Evolutionary conservation across 2,888 invertebrate genomes (phyloP), one percentile per base, ranked within the genome.

Genomic region (Lasioglossum vierecki): DNA sequence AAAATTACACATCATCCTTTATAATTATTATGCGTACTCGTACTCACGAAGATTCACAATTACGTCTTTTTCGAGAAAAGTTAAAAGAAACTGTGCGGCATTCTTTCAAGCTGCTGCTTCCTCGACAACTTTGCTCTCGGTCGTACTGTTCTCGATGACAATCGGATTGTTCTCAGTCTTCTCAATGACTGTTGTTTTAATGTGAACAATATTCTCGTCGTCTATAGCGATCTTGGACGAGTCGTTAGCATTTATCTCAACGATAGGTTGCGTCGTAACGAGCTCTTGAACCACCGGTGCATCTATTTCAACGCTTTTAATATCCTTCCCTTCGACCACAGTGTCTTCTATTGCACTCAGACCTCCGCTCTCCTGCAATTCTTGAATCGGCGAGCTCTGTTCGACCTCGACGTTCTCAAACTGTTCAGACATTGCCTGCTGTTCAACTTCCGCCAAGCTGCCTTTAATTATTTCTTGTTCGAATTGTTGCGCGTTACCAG

Each of bases 41-140:
- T 82, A 75, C 70, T 78, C 73, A 53, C 71, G 76, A 77, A 41
- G 68, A 60, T 66, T 85, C 78, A 82, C 82, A 79, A 74, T 79
- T 79, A 85, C 68, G 60, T 86, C 44, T 44, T 44, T 79, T 73
- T 44, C 35, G 30, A 76, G 44, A 53, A 73, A 72, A 11, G 53
- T 78, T 60, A 68, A 46, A 8, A 66, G 60, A 35, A 41, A 76
- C 63, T 53, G 39, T 60, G 35, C 39, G n/a, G 68, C 41, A 4
- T 53, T 70, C 22, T 13, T 79, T 94, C 93, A 95, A 91, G 94
- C 94, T 88, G 93, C 94, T 78, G 94, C 90, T 88, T 95, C 93
- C 76, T 94, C 94, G 35, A 95, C 91, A 70, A 93, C 92, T 46
- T 91, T 86, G 85, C 87, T 93, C 76, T 94, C 94, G 70, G 90